Base-by-base conservation (phyloP, 2,888 invertebrate species). In the Nymphalis urticae region DNA sequence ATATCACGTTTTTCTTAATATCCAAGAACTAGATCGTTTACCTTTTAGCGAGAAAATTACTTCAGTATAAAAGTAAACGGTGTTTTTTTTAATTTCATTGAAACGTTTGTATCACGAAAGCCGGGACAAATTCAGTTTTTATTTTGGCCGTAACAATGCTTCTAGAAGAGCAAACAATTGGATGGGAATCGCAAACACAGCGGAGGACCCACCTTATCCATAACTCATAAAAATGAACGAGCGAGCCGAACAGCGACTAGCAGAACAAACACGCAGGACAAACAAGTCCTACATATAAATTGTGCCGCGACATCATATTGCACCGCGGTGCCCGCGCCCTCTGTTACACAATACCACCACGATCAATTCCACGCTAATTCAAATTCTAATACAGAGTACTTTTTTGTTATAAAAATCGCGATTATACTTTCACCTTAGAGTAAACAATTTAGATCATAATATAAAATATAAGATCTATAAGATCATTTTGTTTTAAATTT, bases 161-260 rank as follows among this genome's bases (percentile, higher is more conserved):
- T 73, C 72, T 64, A 71, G 68, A 66, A 76, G 76, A 72, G 82
- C 79, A 85, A 87, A 85, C 84, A 87, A 80, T 82, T 76, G 82
- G 75, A 82, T 72, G 77, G 79, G 82, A 84, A 83, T 80, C 78
- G 80, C 84, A 88, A 90, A 90, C 83, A 88, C 75, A 73, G 75
- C 76, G 76, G 79, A 76, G 80, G 84, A 77, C 86, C 82, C 82
- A 81, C 89, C 90, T 87, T 85, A 83, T 84, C 86, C 89, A 88
- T 92, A 90, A 90, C 85, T 92, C 91, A 90, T 90, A 87, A 87
- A 88, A 90, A 90, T 85, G 85, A 87, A 86, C 85, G 85, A 86
- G 81, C 82, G 83, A 81, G 77, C 82, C 84, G 85, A 87, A 85
- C 81, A 82, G 78, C 81, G 82, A 79, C 83, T 80, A 80, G 81